phyloP scores from a whole-genome alignment of 2,797 vertebrate genomes.

The Sphenodon punctatus region DNA sequence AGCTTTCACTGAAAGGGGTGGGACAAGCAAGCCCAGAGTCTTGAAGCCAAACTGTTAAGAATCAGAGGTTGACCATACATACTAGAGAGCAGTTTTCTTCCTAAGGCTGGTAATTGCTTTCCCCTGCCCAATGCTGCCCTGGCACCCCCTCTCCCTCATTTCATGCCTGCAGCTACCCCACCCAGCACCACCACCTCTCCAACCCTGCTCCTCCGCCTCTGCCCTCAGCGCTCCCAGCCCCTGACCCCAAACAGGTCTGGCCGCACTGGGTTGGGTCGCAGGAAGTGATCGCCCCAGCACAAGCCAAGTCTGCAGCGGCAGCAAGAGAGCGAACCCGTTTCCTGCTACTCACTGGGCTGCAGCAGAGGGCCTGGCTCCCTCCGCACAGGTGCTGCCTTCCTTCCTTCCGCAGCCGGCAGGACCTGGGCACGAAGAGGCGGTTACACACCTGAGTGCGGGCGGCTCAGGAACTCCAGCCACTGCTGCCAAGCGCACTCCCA shows the following conservation, averaged over 20 bases:
- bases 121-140: too few relatives aligned
- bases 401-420: neutral
- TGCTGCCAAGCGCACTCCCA: too few relatives aligned
- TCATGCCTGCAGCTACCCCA: neutral
- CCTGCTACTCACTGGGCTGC: neutral
- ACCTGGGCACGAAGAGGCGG: neutral
- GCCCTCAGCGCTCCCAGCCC: neutral
- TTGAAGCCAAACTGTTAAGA: neutral
- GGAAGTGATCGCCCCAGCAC: too few relatives aligned
- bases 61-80: neutral
- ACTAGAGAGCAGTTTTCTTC: neutral
- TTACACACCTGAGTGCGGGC: neutral
- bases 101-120: neutral
- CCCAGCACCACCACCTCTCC: neutral
- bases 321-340: neutral
- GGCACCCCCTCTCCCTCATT: too few relatives aligned
- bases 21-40: neutral
- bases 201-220: neutral
- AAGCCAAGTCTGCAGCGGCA: neutral
- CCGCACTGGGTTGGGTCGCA: too few relatives aligned
- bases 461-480: slow-evolving; percentile 8
- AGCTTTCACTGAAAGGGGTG: neutral
- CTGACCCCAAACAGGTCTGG: too few relatives aligned
- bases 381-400: neutral
- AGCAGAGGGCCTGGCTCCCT: neutral